Evolutionary conservation across 2,888 invertebrate species (phyloP), one percentile per base, ranked within the genome.

Genomic region (Rapana venosa): DNA sequence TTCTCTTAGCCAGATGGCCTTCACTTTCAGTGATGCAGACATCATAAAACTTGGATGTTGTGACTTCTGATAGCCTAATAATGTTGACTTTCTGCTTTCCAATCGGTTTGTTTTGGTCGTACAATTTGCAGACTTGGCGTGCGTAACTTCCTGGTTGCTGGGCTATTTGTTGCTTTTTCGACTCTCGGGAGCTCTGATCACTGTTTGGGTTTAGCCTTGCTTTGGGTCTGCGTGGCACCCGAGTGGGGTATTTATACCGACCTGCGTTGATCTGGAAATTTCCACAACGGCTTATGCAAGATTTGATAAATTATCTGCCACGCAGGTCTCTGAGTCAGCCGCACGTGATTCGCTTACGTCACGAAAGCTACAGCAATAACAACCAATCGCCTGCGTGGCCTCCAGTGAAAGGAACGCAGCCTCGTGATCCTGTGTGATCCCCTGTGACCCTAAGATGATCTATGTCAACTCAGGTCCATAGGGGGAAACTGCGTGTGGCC

Each of bases 171-270:
- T 66, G 13, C 17, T 47, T 47, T 47, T 47, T 47, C 47, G 47
- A 47, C 47, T 47, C 47, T 47, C 47, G 47, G 47, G 47, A 47
- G 47, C 47, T 47, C 17, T 22, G 26, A 66, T 66, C 17, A 66
- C 20, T 66, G 17, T 2, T 66, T 22, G 26, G 26, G 26, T 66
- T 66, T 13, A 66, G 66, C 17, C 20, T 61, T 13, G 70, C n/a
- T 30, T n/a, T 26, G 30, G 79, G 32, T n/a, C 87, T 87, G 87
- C 70, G 87, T 66, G 70, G 87, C 87, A 15, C 36, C 36, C 56
- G 84, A 6, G 2, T 13, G 87, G 32, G 15, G 87, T 35, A 70
- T 87, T 70, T 70, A 70, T 87, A 70, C 70, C 1, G 70, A 66
- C 70, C 66, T 87, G 36, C 70, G 87, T 35, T 26, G 86, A 17